These are phyloP conservation scores for Thymelicus acteon DNA, from an alignment of 2,888 invertebrate species.

Conservation along the genomic window DNA sequence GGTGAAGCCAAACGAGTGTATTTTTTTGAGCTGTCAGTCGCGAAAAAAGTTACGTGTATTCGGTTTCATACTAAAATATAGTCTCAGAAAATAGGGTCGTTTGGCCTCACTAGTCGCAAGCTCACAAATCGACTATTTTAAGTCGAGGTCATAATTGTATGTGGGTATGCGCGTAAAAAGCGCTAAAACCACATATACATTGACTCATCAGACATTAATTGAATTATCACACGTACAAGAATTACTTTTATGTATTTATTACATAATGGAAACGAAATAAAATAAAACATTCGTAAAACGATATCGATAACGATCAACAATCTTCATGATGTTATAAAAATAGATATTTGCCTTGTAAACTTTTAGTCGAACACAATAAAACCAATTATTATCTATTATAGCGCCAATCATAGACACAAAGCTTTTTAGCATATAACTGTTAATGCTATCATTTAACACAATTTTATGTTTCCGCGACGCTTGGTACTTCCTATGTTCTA, in stretches of 20 bases:
- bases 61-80: too few species aligned
- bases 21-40: too few species aligned
- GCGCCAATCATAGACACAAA: conserved; percentile 36
- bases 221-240: too few species aligned
- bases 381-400: conserved; percentile 32
- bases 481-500: conserved; percentile 35
- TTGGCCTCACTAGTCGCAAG: too few species aligned
- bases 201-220: too few species aligned
- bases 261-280: neutral
- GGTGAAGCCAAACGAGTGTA: too few species aligned
- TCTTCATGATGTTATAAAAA: conserved; percentile 22
- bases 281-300: neutral
- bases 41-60: too few species aligned
- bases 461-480: conserved; percentile 46
- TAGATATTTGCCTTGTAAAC: conserved; percentile 32
- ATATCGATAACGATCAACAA: conserved; percentile 11
- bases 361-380: conserved; percentile 23
- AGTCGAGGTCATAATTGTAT: too few species aligned
- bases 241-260: neutral
- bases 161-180: too few species aligned
- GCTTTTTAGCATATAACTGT: conserved; percentile 42
- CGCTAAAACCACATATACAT: too few species aligned
- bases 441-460: conserved; percentile 43
- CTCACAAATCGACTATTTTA: too few species aligned
- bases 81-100: too few species aligned